Conservation (phyloP, 2,113 vertebrate genomes). For the Colius striatus region DNA sequence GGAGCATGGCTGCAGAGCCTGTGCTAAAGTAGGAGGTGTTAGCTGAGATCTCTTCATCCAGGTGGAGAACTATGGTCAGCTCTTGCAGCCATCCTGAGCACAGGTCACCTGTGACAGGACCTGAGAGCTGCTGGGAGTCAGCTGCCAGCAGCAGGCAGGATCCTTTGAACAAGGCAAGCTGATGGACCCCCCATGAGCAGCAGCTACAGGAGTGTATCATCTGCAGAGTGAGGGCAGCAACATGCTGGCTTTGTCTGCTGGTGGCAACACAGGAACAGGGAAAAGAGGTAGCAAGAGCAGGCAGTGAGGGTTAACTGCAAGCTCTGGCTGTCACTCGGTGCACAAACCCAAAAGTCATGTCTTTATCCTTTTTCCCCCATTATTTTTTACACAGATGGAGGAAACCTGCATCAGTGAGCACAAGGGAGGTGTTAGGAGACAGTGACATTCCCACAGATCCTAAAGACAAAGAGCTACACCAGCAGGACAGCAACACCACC, state of each 20-base stretch:
- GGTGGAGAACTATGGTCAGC: neutral
- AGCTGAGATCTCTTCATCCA: neutral
- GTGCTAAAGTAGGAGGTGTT: neutral
- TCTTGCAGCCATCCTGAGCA: neutral
- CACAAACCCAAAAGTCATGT: neutral
- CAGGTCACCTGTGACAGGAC: neutral
- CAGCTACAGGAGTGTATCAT: neutral
- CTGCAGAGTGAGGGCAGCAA: neutral
- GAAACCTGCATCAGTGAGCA: neutral
- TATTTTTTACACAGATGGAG: neutral
- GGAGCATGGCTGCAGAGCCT: neutral
- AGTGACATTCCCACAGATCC: neutral
- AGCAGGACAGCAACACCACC: conserved; percentile 16
- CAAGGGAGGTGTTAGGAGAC: neutral
- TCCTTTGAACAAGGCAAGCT: neutral
- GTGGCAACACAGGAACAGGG: neutral
- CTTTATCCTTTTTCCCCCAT: conserved; percentile 3
- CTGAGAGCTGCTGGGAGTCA: neutral
- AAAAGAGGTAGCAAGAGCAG: neutral
- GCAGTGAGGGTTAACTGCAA: neutral
- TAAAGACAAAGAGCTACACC: neutral
- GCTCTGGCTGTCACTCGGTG: neutral
- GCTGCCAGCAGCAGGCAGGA: neutral
- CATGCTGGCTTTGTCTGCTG: neutral
- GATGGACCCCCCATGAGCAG: neutral